Percentiles rank a stretch among this genome's conserved stretches.
Conservation (phyloP, 2,888 invertebrate genomes). For the Sinotaia quadrata region DNA sequence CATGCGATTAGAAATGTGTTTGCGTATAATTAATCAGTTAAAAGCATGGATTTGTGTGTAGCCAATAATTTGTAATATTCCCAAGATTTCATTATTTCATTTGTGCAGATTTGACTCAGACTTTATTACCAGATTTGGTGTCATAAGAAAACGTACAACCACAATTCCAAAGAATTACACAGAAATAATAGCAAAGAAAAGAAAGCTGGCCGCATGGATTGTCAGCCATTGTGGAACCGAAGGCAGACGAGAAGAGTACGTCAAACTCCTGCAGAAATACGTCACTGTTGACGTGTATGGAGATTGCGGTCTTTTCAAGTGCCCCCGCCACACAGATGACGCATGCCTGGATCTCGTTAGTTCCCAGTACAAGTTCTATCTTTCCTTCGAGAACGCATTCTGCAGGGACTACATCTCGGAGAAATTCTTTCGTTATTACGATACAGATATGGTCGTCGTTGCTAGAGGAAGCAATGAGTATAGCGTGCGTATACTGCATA, state of each 20-base stretch:
- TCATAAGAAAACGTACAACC: too few species aligned
- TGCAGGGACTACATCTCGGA: conserved; percentile 13
- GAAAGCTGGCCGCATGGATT: conserved; percentile 1
- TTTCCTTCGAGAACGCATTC: conserved; percentile 3
- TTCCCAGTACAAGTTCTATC: too few species aligned
- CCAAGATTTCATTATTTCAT: too few species aligned
- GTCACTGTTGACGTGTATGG: conserved; percentile 68
- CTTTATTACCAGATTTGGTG: too few species aligned
- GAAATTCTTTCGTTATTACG: conserved; percentile 1
- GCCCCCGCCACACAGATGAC: conserved; percentile 80
- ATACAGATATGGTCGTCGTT: background rate
- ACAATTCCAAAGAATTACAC: too few species aligned
- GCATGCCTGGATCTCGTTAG: conserved; percentile 90
- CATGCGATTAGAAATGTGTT: too few species aligned
- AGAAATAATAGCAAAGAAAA: background rate
- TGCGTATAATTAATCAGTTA: too few species aligned
- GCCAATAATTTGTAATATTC: too few species aligned
- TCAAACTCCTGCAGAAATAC: background rate
- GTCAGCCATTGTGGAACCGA: background rate
- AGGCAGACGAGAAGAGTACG: conserved; percentile 1
- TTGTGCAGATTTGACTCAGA: too few species aligned
- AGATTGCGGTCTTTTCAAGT: conserved; percentile 63
- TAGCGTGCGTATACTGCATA: too few species aligned
- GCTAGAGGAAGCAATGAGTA: conserved; percentile 6
- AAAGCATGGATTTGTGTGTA: too few species aligned